phyloP scores from a whole-genome alignment of 2,113 vertebrate genomes.

The Channa argus region DNA sequence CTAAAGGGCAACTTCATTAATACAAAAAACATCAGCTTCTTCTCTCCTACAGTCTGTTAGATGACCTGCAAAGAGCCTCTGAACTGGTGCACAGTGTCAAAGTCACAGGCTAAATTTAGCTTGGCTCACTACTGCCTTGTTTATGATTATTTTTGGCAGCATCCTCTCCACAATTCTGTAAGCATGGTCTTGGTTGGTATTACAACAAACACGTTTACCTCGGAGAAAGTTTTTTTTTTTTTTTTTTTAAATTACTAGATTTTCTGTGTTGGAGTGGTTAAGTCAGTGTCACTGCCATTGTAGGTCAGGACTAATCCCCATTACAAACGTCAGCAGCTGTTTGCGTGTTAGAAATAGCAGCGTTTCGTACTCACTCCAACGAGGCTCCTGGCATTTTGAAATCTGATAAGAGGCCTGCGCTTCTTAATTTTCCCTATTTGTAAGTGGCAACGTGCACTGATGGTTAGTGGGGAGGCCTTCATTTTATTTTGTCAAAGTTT shows the following conservation, averaged over 20 bases:
- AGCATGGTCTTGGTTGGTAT: not conserved
- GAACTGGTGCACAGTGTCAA: slow-evolving; percentile 59
- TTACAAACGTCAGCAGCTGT: slow-evolving; percentile 66
- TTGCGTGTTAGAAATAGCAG: slow-evolving; percentile 70
- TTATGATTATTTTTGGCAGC: slow-evolving; percentile 48
- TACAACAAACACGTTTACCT: slow-evolving; percentile 4
- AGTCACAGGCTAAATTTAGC: slow-evolving; percentile 69
- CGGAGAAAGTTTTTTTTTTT: not conserved
- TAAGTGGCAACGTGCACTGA: slow-evolving; percentile 2
- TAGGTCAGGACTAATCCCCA: slow-evolving; percentile 42
- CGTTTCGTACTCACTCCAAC: slow-evolving; percentile 58
- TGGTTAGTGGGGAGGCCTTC: slow-evolving; percentile 14
- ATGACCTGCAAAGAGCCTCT: slow-evolving; percentile 39
- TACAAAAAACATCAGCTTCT: not conserved
- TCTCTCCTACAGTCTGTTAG: not conserved
- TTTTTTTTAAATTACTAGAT: not conserved
- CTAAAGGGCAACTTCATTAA: too few species aligned
- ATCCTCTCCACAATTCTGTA: slow-evolving; percentile 15
- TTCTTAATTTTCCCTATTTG: slow-evolving; percentile 50
- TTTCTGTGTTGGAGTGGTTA: not conserved
- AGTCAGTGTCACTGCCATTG: slow-evolving; percentile 12
- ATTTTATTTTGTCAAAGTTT: not conserved
- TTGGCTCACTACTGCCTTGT: slow-evolving; percentile 46
- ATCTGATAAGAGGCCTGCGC: slow-evolving; percentile 63
- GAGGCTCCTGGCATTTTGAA: slow-evolving; percentile 61